Base-by-base conservation (phyloP, 2,113 vertebrate genomes). In the Hyla sarda region DNA sequence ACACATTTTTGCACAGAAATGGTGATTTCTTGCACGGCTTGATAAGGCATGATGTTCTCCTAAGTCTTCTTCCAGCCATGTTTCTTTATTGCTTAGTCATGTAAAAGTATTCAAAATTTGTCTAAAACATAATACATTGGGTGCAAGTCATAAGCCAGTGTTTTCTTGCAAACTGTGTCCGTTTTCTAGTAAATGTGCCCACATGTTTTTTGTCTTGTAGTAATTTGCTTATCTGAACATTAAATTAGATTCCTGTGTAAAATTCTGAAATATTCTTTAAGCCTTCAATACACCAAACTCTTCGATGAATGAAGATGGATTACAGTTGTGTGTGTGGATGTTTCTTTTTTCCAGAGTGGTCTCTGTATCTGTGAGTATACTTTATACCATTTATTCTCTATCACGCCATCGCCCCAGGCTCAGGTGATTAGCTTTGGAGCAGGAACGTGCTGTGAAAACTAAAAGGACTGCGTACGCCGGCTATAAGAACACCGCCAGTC, bases 401-500 rank as follows among this genome's bases (percentile, higher is more conserved):
- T 85, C 62, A 79, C 50, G 25, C 84, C 30, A 79, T 85, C 9
- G 84, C 84, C 76, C 62, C 32, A 37, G 76, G 84, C 84, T 80
- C n/a, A 71, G 84, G 76, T 86, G 30, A 79, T 86, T 86, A 86
- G 77, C 62, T 71, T 56, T 41, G 65, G 84, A 86, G 65, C 47
- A 86, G 12, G n/a, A 41, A 86, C 62, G 84, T 80, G 84, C 58
- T 72, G 47, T 72, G 84, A 72, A 79, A 80, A 72, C 60, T 71
- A 60, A 86, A 80, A 58, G 48, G 32, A 71, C 47, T 79, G 30
- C 17, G 62, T 41, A 69, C 50, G 75, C 74, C 60, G 65, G 84
- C 34, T 86, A 48, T 34, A 80, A 72, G 79, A 86, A 72, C 84
- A 80, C 84, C 47, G 25, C 76, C 2, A 72, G 62, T 60, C 48